Conservation (phyloP, 2,888 invertebrate species). For the Sarcophaga caerulescens region DNA sequence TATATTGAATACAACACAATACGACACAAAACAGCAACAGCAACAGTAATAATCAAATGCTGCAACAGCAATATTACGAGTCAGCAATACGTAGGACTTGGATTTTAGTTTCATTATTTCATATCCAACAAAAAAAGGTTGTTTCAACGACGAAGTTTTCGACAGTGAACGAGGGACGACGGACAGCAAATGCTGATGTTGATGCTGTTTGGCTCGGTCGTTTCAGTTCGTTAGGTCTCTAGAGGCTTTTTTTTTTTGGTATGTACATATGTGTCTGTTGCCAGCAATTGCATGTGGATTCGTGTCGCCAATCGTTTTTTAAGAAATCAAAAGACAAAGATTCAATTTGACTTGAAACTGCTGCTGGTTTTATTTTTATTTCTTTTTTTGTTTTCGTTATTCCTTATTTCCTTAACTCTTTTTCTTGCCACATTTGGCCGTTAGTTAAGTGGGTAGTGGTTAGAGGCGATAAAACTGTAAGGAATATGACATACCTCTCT, state of each 20-base stretch:
- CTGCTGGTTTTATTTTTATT: constrained; percentile 59
- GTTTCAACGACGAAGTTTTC: background rate
- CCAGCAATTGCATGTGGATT: constrained; percentile 65
- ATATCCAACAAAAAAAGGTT: background rate
- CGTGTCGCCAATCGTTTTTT: constrained; percentile 71
- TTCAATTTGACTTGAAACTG: constrained; percentile 68
- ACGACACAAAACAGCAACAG: constrained; percentile 5
- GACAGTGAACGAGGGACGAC: background rate
- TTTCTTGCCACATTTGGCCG: constrained; percentile 52
- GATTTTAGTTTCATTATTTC: constrained; percentile 10
- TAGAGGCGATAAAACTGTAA: constrained; percentile 22
- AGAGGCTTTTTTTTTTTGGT: constrained; percentile 45
- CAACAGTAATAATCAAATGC: constrained; percentile 45
- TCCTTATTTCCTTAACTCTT: constrained; percentile 11
- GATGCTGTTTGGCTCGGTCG: constrained; percentile 25
- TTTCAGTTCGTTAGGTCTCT: constrained; percentile 28
- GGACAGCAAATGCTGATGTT: background rate
- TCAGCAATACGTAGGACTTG: background rate
- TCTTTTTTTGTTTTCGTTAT: constrained; percentile 23
- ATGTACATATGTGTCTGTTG: constrained; percentile 13
- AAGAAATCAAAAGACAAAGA: constrained; percentile 66
- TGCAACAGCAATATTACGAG: constrained; percentile 17
- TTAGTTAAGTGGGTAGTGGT: constrained; percentile 65
- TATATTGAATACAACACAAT: constrained; percentile 28
- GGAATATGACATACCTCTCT: constrained; percentile 13